Conservation (phyloP, 2,797 vertebrate species). For the Coranthus polyacanthus region DNA sequence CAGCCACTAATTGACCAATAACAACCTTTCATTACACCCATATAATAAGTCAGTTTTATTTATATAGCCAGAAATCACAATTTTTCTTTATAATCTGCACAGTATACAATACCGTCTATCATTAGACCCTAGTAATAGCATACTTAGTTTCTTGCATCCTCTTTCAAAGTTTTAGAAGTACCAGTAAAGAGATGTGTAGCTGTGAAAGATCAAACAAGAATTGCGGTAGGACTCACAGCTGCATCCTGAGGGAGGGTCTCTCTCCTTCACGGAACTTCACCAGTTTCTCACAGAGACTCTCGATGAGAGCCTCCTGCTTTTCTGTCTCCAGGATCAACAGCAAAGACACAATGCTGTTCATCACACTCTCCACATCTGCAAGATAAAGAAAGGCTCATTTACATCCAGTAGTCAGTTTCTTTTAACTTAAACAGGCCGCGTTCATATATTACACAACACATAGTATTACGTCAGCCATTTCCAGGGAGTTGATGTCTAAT, state of each 20-base stretch:
- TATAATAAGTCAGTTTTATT: no score
- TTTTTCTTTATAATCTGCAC: no score
- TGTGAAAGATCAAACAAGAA: background rate
- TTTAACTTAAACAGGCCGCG: no score
- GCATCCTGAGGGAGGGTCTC: conserved; percentile 95
- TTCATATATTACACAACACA: background rate
- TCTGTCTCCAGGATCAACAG: conserved; percentile 96
- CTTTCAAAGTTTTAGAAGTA: background rate
- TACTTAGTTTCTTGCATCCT: background rate
- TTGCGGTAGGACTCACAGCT: conserved; percentile 89
- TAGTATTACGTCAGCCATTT: background rate
- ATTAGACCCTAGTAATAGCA: background rate
- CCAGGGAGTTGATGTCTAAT: background rate
- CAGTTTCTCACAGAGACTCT: conserved; percentile 97
- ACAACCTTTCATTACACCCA: no score
- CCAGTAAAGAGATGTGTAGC: background rate
- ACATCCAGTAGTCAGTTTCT: no score
- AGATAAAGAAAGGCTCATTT: conserved; percentile 9
- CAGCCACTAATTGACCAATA: no score
- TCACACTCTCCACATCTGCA: conserved; percentile 96
- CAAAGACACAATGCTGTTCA: conserved; percentile 98
- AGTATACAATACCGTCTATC: no score
- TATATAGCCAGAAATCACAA: no score
- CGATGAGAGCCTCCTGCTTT: conserved; percentile 96
- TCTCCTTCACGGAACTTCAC: conserved; percentile 97